Conservation (phyloP, 2,797 vertebrate species). For the Urosaurus nigricauda region DNA sequence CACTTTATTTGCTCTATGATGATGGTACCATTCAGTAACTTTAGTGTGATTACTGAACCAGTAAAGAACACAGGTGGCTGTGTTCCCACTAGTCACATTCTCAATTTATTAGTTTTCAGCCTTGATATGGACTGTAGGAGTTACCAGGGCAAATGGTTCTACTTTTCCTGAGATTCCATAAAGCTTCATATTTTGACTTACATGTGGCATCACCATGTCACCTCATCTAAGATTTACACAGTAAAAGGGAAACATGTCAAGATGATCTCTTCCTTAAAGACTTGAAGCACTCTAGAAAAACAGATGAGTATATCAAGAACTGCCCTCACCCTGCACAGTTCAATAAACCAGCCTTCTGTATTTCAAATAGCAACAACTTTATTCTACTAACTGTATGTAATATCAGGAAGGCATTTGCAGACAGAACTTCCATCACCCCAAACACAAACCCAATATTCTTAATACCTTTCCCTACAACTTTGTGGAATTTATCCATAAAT, state of each 20-base stretch:
- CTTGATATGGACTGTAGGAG: background rate
- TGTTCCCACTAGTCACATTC: background rate
- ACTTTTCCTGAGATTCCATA: background rate
- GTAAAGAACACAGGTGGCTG: too few species aligned
- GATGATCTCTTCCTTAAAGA: background rate
- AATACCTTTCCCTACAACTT: too few species aligned
- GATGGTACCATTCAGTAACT: background rate
- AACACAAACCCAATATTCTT: too few species aligned
- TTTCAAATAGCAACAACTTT: too few species aligned
- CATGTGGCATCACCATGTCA: background rate
- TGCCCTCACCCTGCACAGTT: too few species aligned
- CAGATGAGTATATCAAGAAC: background rate
- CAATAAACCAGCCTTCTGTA: too few species aligned
- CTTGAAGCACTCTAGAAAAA: background rate
- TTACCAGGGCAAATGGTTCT: background rate
- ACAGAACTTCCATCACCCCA: too few species aligned
- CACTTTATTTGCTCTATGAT: background rate
- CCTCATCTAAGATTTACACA: conserved; percentile 10
- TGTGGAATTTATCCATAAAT: too few species aligned
- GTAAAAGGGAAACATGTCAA: conserved; percentile 24
- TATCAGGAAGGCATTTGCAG: too few species aligned
- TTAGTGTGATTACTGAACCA: too few species aligned
- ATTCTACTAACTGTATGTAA: too few species aligned
- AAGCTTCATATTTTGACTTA: background rate
- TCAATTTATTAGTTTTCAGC: background rate